Conservation (phyloP, 2,113 vertebrate species). For the Paralichthys olivaceus region DNA sequence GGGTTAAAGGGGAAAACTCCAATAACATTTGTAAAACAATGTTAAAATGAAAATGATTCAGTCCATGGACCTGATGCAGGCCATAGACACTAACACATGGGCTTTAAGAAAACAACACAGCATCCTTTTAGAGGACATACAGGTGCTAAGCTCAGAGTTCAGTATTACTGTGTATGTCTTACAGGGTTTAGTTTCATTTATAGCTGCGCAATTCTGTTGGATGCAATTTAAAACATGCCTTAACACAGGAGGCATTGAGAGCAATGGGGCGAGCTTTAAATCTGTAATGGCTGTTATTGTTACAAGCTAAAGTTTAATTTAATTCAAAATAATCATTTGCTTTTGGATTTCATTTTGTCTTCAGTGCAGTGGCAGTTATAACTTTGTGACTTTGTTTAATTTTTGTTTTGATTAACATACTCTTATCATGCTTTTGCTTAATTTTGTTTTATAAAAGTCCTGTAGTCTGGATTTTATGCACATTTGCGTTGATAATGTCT, state of each 20-base stretch:
- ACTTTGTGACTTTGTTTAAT: background rate
- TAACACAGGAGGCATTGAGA: background rate
- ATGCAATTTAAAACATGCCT: background rate
- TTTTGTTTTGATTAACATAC: background rate
- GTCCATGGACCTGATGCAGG: constrained; percentile 1
- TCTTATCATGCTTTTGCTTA: background rate
- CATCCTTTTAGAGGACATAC: background rate
- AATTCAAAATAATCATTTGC: background rate
- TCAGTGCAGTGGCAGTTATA: background rate
- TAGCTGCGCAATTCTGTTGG: background rate
- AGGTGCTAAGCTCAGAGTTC: background rate
- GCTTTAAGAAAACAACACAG: background rate
- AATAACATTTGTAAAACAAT: background rate
- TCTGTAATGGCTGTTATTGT: background rate
- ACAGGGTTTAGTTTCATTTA: background rate
- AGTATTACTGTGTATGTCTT: constrained; percentile 6
- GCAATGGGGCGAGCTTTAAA: background rate
- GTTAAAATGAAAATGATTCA: background rate
- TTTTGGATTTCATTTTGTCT: background rate
- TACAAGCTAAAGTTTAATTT: background rate
- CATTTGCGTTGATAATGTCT: background rate
- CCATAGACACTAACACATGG: background rate
- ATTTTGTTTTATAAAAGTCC: constrained; percentile 15
- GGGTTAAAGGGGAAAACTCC: background rate
- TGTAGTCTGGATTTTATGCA: constrained; percentile 15